Evolutionary conservation across 2,888 invertebrate species (phyloP).

Genomic region (Parasteatoda lunata): DNA sequence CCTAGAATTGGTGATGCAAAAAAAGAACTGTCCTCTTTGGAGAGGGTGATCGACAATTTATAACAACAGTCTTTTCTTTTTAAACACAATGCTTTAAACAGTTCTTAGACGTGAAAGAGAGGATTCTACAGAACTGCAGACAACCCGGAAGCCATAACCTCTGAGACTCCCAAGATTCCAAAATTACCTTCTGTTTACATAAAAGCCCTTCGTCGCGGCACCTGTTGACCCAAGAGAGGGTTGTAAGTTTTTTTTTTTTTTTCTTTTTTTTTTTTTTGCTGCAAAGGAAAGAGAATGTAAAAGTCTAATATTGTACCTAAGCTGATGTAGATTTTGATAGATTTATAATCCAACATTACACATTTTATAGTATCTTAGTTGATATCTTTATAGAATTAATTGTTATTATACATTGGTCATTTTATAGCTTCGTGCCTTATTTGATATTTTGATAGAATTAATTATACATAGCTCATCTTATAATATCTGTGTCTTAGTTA

Average conservation of each 20-base stretch:
- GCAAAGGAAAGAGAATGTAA: too few relatives aligned
- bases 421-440: too few relatives aligned
- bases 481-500: too few relatives aligned
- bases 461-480: too few relatives aligned
- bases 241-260: background rate
- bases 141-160: constrained; percentile 37
- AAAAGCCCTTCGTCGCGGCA: constrained; percentile 31
- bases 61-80: constrained; percentile 25
- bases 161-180: constrained; percentile 14
- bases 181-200: constrained; percentile 55
- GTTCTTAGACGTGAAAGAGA: constrained; percentile 7
- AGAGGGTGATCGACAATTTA: constrained; percentile 17
- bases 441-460: too few relatives aligned
- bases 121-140: constrained; percentile 16
- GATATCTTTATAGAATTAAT: too few relatives aligned
- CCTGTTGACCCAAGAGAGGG: constrained; percentile 41
- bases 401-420: too few relatives aligned
- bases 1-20: background rate
- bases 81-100: constrained; percentile 21
- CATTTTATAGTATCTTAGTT: too few relatives aligned
- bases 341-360: too few relatives aligned
- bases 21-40: background rate
- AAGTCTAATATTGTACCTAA: too few relatives aligned
- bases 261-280: background rate
- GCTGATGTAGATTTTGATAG: too few relatives aligned